Evolutionary conservation across 1,140 invertebrate species (phyloP), one percentile per base, ranked within the genome.

Genomic region (Drosophila arawakana): DNA sequence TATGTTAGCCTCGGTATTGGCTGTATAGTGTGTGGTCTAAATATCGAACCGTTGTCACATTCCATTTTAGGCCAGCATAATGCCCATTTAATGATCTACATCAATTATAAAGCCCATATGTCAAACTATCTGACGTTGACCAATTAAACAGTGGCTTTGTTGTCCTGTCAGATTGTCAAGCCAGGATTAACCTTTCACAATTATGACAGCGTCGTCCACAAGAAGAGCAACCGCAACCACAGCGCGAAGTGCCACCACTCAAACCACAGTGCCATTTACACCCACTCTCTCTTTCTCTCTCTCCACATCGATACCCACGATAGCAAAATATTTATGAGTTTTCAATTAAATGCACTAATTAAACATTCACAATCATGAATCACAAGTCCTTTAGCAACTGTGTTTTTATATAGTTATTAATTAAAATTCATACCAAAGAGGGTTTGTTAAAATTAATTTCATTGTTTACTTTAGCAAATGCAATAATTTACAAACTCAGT

Each of bases 111-210:
- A 72, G 62, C 66, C 13, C 60, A 55, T 55, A 70, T 85, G 81
- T 85, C 74, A 85, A 68, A 78, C 80, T 78, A 78, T 63, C 46
- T 63, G 78, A 81, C 68, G 82, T 79, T 86, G 83, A 86, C 75
- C 85, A 85, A 86, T 85, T 85, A 86, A 86, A 60, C 52, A 43
- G 58, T 74, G 66, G 25, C 25, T 30, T 30, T 30, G 10, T 58
- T 49, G 47, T 15, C 13, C 49, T 76, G 83, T 79, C 83, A 83
- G 43, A 63, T 57, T 83, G 80, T 89, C 83, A 80, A 72, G 47
- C 30, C 66, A 25, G 83, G 66, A 86, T 86, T 82, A 85, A 85
- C 75, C 61, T 76, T 73, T 71, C 55, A 47, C 52, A 78, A 47
- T 70, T 73, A 61, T 66, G 50, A 73, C 70, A 73, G 52, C 52